phyloP scores from a whole-genome alignment of 1,140 invertebrate genomes.

The Drosophila azteca region DNA sequence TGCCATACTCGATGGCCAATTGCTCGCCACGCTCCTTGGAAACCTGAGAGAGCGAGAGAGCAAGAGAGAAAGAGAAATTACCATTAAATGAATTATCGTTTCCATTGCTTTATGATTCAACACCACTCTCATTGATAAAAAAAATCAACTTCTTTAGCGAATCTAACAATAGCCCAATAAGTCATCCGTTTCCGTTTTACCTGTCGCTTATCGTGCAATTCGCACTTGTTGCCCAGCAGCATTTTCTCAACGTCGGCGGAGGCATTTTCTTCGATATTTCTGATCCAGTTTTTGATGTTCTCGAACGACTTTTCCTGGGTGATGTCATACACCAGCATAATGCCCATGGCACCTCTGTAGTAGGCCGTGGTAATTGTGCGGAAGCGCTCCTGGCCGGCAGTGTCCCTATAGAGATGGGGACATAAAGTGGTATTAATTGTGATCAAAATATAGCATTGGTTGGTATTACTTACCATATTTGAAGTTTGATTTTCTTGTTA shows the following conservation, averaged over 20 bases:
- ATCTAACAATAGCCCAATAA: background rate
- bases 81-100: background rate
- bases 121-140: constrained; percentile 13
- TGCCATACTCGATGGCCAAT: constrained; percentile 94
- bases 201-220: constrained; percentile 94
- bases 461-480: constrained; percentile 92
- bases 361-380: constrained; percentile 99
- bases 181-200: constrained; percentile 84
- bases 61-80: constrained; percentile 19
- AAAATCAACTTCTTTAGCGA: background rate
- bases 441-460: no score
- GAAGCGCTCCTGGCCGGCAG: constrained; percentile 97
- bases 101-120: background rate
- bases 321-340: constrained; percentile 99
- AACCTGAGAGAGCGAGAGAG: constrained; percentile 83
- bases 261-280: constrained; percentile 99
- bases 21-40: constrained; percentile 89
- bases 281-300: constrained; percentile 99
- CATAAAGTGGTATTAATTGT: background rate
- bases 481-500: constrained; percentile 98
- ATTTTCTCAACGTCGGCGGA: constrained; percentile 97
- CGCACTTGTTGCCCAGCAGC: constrained; percentile 97
- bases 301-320: constrained; percentile 99
- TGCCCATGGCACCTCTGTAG: constrained; percentile 99
- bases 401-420: constrained; percentile 89